phyloP scores from a whole-genome alignment of 2,113 vertebrate species.

The Scophthalmus maximus region DNA sequence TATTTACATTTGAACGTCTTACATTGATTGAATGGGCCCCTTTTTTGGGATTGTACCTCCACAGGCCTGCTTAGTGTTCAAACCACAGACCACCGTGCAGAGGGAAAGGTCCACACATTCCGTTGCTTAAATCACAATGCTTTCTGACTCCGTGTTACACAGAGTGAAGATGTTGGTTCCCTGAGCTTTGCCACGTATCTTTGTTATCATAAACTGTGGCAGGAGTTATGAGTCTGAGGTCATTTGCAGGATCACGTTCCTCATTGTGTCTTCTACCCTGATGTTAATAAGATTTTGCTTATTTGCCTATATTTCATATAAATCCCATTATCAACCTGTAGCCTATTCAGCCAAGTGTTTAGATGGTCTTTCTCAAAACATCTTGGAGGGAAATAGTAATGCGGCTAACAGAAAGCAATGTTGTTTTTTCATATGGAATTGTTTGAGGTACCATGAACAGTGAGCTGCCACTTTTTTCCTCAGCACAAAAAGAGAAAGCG shows the following conservation, averaged over 20 bases:
- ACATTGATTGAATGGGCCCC: slow-evolving; percentile 73
- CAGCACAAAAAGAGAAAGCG: too few relatives aligned
- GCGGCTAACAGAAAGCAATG: too few relatives aligned
- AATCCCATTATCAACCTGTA: not conserved
- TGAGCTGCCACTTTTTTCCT: too few relatives aligned
- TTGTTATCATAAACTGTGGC: slow-evolving; percentile 11
- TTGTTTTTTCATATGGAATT: too few relatives aligned
- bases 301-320: not conserved
- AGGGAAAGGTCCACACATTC: slow-evolving; percentile 37
- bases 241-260: not conserved
- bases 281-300: not conserved
- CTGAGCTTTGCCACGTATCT: slow-evolving; percentile 25
- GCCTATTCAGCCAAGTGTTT: not conserved
- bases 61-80: slow-evolving; percentile 73
- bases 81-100: slow-evolving; percentile 66
- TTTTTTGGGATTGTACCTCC: slow-evolving; percentile 61
- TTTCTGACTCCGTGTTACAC: slow-evolving; percentile 11
- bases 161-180: slow-evolving; percentile 15
- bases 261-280: not conserved
- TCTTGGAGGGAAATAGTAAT: too few relatives aligned
- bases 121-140: slow-evolving; percentile 36
- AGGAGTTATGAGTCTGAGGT: slow-evolving; percentile 9
- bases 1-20: slow-evolving; percentile 75
- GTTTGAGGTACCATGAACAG: too few relatives aligned
- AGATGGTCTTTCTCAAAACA: not conserved